Evolutionary conservation across 2,113 vertebrate species (phyloP).

Genomic region (Mellivora capensis): DNA sequence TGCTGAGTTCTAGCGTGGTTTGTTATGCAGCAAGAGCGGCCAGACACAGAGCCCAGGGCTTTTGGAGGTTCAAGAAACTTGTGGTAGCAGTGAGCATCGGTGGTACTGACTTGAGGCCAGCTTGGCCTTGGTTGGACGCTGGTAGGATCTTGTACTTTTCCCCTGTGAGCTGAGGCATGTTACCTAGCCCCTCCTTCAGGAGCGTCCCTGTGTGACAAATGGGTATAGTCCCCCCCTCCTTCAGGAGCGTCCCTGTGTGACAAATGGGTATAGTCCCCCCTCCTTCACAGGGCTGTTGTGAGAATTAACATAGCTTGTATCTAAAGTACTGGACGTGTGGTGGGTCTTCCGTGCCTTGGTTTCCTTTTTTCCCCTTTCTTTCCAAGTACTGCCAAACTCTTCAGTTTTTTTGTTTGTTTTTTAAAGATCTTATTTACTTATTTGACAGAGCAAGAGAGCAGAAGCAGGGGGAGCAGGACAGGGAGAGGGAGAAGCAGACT

Average conservation of each 20-base stretch:
- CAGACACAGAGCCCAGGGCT: neutral
- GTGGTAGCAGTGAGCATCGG: fast-evolving
- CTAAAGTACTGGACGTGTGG: neutral
- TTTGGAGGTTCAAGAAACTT: neutral
- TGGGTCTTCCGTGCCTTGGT: neutral
- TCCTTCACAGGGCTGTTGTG: fast-evolving
- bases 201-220: neutral
- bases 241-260: neutral
- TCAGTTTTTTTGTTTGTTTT: neutral
- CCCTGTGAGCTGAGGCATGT: too few species aligned
- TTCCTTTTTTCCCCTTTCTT: neutral
- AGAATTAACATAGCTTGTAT: too few species aligned
- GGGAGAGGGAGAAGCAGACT: neutral
- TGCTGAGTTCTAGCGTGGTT: too few species aligned
- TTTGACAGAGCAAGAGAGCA: neutral
- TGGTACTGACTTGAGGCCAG: neutral
- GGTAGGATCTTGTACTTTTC: neutral
- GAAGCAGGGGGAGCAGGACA: neutral
- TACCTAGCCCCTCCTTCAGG: too few species aligned
- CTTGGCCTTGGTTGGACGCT: neutral
- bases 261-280: neutral
- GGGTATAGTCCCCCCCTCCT: neutral
- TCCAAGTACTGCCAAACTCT: neutral
- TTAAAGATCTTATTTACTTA: neutral
- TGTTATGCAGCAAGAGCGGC: neutral